A percentile compares a stretch with the other conserved stretches of the same genome.
These are phyloP conservation scores for Apotomis betuletana DNA, from an alignment of 2,888 invertebrate genomes.

Conservation along the genomic window DNA sequence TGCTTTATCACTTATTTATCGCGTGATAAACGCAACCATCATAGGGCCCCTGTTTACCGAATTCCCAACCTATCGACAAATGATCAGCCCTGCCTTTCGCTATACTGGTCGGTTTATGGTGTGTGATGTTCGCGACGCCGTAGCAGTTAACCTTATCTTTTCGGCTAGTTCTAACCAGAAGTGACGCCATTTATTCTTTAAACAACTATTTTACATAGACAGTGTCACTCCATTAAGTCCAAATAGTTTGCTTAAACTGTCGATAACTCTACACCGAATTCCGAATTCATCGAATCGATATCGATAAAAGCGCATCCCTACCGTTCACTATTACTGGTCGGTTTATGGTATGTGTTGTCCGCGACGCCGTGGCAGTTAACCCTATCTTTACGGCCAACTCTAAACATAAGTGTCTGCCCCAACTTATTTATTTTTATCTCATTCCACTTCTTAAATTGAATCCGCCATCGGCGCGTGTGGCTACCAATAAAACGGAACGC, in stretches of 20 bases:
- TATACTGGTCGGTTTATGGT: slow-evolving; percentile 80
- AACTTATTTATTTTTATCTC: slow-evolving; percentile 83
- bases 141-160: slow-evolving; percentile 83
- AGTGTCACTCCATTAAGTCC: too few relatives aligned
- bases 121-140: slow-evolving; percentile 80
- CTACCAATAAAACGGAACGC: slow-evolving; percentile 71
- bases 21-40: too few relatives aligned
- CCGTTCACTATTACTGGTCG: slow-evolving; percentile 70
- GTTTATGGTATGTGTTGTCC: slow-evolving; percentile 81
- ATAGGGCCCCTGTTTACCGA: too few relatives aligned
- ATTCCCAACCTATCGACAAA: slow-evolving; percentile 27
- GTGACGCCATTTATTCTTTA: slow-evolving; percentile 46
- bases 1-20: too few relatives aligned
- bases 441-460: slow-evolving; percentile 83
- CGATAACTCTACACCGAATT: too few relatives aligned
- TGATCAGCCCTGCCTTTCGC: slow-evolving; percentile 66
- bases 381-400: slow-evolving; percentile 82
- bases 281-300: not conserved
- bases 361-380: slow-evolving; percentile 81
- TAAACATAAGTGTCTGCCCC: slow-evolving; percentile 82
- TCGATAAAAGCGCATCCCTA: slow-evolving; percentile 61
- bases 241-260: too few relatives aligned
- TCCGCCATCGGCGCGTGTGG: slow-evolving; percentile 74
- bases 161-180: slow-evolving; percentile 82
- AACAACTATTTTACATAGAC: too few relatives aligned